Percentiles rank a stretch among this genome's conserved stretches.
These are phyloP conservation scores for Pararge aegeria DNA, from an alignment of 1,140 invertebrate species.

Conservation along the genomic window DNA sequence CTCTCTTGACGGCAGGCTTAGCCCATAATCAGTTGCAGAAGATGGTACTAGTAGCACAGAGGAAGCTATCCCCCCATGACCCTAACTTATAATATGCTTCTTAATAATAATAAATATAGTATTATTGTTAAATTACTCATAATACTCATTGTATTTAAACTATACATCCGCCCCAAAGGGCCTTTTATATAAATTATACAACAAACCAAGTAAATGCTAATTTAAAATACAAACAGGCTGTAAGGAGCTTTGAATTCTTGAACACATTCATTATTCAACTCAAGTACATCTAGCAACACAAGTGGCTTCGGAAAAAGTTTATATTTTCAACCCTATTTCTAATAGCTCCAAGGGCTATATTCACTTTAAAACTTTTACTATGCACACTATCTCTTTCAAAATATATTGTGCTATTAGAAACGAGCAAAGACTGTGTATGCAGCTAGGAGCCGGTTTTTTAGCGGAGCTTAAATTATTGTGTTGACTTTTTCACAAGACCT, in stretches of 20 bases:
- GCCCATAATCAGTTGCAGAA: no score
- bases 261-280: slow-evolving; percentile 23
- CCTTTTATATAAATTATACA: slow-evolving; percentile 12
- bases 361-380: background rate
- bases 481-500: no score
- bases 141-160: background rate
- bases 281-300: slow-evolving; percentile 1
- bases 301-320: background rate
- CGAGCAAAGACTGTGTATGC: no score
- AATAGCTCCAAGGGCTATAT: background rate
- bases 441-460: no score
- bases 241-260: slow-evolving; percentile 29
- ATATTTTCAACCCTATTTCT: background rate
- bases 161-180: background rate
- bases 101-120: no score
- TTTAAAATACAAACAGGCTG: slow-evolving; percentile 16
- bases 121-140: background rate
- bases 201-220: slow-evolving; percentile 7
- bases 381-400: no score
- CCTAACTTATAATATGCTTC: no score
- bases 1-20: no score
- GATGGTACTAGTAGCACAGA: no score
- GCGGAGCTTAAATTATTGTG: no score
- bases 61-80: no score
- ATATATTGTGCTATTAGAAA: no score